Percentiles rank a stretch among this genome's conserved stretches.
Conservation (phyloP, 2,797 vertebrate species). For the Loriculus beryllinus region DNA sequence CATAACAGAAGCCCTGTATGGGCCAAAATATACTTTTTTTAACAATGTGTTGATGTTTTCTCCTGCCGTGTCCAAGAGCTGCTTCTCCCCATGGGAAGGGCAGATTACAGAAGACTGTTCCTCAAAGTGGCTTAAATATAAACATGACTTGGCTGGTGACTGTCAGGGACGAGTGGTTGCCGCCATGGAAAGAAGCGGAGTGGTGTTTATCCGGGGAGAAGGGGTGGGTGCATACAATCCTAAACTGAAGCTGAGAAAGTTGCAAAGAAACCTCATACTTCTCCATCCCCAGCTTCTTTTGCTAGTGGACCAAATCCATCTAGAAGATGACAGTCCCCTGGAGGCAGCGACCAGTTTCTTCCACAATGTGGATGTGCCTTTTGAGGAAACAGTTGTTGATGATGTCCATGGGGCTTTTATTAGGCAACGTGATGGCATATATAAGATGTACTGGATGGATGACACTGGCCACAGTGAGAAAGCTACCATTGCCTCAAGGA, state of each 20-base stretch:
- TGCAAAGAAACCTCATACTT: constrained; percentile 91
- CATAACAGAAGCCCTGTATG: constrained; percentile 94
- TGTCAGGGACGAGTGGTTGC: constrained; percentile 87
- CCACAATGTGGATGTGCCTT: constrained; percentile 92
- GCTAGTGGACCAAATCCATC: constrained; percentile 89
- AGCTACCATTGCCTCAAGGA: constrained; percentile 83
- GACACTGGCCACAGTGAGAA: constrained; percentile 89
- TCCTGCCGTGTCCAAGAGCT: constrained; percentile 81
- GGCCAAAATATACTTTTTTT: constrained; percentile 93
- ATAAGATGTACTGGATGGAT: constrained; percentile 98
- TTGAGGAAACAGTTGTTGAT: constrained; percentile 81
- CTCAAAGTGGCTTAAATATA: constrained; percentile 97
- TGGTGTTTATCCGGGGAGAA: constrained; percentile 94
- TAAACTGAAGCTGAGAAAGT: constrained; percentile 83
- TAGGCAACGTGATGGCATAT: constrained; percentile 82
- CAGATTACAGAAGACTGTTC: constrained; percentile 95
- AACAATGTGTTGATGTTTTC: constrained; percentile 94
- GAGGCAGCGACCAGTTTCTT: constrained; percentile 89
- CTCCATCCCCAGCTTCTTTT: constrained; percentile 94
- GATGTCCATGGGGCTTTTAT: constrained; percentile 88
- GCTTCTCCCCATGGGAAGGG: constrained; percentile 94
- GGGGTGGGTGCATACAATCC: constrained; percentile 86
- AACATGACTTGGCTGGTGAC: constrained; percentile 86
- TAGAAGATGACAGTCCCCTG: constrained; percentile 83
- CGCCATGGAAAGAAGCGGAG: constrained; percentile 80